phyloP scores from a whole-genome alignment of 2,797 vertebrate genomes.

The Arnoldichthys spilopterus region DNA sequence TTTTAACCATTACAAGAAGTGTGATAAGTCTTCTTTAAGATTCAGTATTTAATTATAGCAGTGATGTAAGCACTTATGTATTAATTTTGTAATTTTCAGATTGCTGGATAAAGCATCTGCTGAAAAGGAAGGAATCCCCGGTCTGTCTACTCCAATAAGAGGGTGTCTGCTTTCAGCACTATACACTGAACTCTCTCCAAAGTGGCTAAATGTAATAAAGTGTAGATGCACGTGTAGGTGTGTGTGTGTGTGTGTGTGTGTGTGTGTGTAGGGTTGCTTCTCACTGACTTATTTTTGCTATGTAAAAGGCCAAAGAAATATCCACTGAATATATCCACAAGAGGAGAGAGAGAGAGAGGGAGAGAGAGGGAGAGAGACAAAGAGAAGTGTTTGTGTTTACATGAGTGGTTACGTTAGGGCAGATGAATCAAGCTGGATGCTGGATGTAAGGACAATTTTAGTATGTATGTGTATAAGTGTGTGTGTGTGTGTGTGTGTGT shows the following conservation, averaged over 20 bases:
- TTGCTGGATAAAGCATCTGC: neutral
- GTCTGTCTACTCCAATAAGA: slow-evolving; percentile 12
- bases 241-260: neutral
- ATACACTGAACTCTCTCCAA: slow-evolving; percentile 3
- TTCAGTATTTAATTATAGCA: too few species aligned
- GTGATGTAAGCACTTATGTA: too few species aligned
- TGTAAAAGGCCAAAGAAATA: neutral
- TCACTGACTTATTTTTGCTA: slow-evolving; percentile 7
- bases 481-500: slow-evolving; percentile 28
- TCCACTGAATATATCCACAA: neutral
- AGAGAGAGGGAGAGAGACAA: neutral
- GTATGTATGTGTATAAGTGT: slow-evolving; percentile 6
- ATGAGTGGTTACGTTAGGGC: neutral
- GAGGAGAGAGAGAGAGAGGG: neutral
- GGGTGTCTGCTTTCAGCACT: slow-evolving; percentile 6
- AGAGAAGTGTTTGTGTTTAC: neutral
- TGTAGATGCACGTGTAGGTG: neutral
- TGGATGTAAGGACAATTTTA: slow-evolving; percentile 18
- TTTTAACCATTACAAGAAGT: too few species aligned
- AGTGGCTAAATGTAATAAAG: neutral
- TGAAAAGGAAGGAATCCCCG: slow-evolving; percentile 9
- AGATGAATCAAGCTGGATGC: slow-evolving; percentile 27
- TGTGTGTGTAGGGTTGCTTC: neutral
- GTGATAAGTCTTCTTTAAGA: too few species aligned
- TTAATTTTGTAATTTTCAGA: too few species aligned